phyloP scores from a whole-genome alignment of 2,113 vertebrate species.

The Ctenomys sociabilis region DNA sequence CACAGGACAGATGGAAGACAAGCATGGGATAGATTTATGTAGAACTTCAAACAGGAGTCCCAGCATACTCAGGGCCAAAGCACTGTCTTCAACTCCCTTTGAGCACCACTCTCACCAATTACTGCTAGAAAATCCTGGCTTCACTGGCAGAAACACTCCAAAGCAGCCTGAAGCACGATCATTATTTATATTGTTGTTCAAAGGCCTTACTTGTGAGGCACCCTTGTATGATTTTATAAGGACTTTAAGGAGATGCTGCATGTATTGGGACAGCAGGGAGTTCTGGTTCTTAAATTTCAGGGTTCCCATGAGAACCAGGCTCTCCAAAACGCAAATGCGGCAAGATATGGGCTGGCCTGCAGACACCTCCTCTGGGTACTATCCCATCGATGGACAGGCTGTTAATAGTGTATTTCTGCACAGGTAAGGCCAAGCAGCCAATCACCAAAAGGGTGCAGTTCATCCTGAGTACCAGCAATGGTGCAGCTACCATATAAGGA shows the following conservation, averaged over 20 bases:
- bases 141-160: neutral
- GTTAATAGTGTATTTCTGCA: neutral
- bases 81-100: neutral
- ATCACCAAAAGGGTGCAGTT: neutral
- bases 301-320: neutral
- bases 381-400: neutral
- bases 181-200: slow-evolving; percentile 5
- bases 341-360: neutral
- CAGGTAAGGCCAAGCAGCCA: neutral
- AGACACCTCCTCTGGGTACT: neutral
- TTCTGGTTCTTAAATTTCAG: neutral
- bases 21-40: neutral
- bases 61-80: neutral
- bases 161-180: neutral
- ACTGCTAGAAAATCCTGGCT: slow-evolving; percentile 35
- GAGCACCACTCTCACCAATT: neutral
- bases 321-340: neutral
- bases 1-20: neutral
- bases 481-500: neutral
- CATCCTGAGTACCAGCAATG: neutral
- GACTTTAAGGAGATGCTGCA: neutral
- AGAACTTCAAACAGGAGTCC: slow-evolving; percentile 1
- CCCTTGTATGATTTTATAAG: slow-evolving; percentile 39
- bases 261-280: neutral
- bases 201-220: neutral